A percentile compares a stretch with the other conserved stretches of the same genome.
These are phyloP conservation scores for Lasiurus borealis DNA, from an alignment of 2,113 vertebrate genomes.

Conservation along the genomic window DNA sequence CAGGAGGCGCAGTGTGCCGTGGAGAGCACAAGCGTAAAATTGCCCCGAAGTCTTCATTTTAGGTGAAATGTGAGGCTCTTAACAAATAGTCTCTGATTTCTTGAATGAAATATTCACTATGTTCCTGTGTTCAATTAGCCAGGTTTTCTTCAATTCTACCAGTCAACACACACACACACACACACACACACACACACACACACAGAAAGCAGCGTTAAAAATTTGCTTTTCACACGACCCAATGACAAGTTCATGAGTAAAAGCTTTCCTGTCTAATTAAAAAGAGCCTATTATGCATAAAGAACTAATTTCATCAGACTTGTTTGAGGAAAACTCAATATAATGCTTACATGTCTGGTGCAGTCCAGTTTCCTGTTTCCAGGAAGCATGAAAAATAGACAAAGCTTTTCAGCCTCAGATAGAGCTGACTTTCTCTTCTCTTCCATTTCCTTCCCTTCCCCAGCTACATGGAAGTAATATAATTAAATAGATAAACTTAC, in stretches of 20 bases:
- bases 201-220: background rate
- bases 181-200: background rate
- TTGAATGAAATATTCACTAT: constrained; percentile 36
- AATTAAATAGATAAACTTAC: background rate
- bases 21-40: background rate
- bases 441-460: background rate
- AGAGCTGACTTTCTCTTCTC: background rate
- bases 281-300: background rate
- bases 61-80: constrained; percentile 51
- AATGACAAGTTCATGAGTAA: background rate
- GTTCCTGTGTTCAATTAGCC: constrained; percentile 45
- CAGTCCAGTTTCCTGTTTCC: background rate
- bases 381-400: background rate
- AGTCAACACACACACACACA: background rate
- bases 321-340: background rate
- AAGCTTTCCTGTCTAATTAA: constrained; percentile 26
- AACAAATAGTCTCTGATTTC: constrained; percentile 40
- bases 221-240: background rate
- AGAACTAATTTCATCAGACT: constrained; percentile 1
- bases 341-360: background rate
- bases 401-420: background rate
- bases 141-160: background rate
- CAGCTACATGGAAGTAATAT: background rate
- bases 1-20: background rate
- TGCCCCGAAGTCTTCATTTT: constrained; percentile 53